These are phyloP conservation scores for Ginglymostoma cirratum DNA, from an alignment of 2,113 vertebrate species.

Conservation along the genomic window DNA sequence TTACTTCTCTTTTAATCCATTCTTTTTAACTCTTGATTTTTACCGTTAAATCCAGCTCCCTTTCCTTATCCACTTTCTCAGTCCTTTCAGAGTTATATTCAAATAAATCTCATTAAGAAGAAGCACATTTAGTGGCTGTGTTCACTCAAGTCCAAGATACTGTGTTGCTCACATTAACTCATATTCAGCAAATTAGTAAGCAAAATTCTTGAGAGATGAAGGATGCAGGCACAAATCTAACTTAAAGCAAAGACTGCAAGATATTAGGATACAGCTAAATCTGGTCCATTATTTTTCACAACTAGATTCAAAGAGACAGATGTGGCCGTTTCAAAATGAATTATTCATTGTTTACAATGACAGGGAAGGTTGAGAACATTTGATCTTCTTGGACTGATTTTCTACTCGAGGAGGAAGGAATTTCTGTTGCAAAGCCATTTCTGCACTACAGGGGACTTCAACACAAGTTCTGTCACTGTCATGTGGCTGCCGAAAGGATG, in stretches of 20 bases:
- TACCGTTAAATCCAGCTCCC: neutral
- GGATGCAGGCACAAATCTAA: neutral
- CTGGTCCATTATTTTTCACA: neutral
- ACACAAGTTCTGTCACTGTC: neutral
- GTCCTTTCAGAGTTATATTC: neutral
- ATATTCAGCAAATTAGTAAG: neutral
- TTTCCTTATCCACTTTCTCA: neutral
- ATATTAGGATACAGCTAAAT: neutral
- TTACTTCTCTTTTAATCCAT: neutral
- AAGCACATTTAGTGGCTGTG: neutral
- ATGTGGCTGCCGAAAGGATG: no score
- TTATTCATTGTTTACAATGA: conserved; percentile 17
- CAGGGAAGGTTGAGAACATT: neutral
- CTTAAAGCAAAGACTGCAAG: neutral
- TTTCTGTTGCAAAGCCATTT: neutral
- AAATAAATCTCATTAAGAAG: neutral
- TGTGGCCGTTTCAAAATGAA: neutral
- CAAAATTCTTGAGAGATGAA: neutral
- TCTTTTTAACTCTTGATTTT: neutral
- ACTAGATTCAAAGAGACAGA: conserved; percentile 2
- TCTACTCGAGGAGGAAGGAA: neutral
- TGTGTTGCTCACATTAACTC: neutral
- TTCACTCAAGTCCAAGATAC: neutral
- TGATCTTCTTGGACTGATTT: neutral
- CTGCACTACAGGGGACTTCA: neutral